phyloP scores from a whole-genome alignment of 2,797 vertebrate species.

The Menidia menidia region DNA sequence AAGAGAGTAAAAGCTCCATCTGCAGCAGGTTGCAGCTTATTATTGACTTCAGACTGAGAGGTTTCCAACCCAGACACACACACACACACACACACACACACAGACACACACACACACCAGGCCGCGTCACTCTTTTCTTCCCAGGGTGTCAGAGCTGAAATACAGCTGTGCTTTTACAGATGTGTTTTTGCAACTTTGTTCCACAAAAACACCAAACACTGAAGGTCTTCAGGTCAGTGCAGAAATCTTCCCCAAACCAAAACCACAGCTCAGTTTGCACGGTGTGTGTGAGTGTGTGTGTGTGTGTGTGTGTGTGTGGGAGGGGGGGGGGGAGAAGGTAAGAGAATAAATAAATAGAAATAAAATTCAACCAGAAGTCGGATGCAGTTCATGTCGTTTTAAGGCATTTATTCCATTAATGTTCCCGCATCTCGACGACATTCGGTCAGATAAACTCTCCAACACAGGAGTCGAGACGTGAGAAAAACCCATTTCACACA shows the following conservation, averaged over 20 bases:
- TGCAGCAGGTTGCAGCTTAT: constrained; percentile 50
- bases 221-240: constrained; percentile 13
- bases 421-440: background rate
- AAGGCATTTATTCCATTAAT: background rate
- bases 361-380: background rate
- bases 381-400: background rate
- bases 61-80: constrained; percentile 52
- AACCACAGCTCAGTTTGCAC: constrained; percentile 4
- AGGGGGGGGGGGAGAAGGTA: too few relatives aligned
- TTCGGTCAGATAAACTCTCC: background rate
- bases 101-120: background rate
- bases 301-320: too few relatives aligned
- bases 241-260: background rate
- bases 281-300: background rate
- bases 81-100: constrained; percentile 10
- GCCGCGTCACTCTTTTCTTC: constrained; percentile 53
- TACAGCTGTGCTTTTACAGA: constrained; percentile 82
- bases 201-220: constrained; percentile 47
- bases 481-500: constrained; percentile 8
- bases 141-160: constrained; percentile 56
- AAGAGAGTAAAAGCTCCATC: constrained; percentile 46
- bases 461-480: background rate
- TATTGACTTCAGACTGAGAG: constrained; percentile 31
- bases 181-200: constrained; percentile 65
- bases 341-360: background rate